Conservation (phyloP, 2,888 invertebrate species). For the Chrysotoxum bicinctum region DNA sequence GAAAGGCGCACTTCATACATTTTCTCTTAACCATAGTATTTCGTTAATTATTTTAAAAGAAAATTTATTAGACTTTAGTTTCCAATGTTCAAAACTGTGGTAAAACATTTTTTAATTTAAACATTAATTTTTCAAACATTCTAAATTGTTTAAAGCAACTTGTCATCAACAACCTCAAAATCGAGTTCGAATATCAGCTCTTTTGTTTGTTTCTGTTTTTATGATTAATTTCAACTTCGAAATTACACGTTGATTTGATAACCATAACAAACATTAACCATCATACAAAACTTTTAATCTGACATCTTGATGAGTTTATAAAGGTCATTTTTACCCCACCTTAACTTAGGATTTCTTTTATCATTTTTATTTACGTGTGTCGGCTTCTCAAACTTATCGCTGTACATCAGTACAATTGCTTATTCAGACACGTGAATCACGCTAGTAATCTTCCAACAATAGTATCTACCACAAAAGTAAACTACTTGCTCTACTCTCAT, state of each 20-base stretch:
- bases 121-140: too few species aligned
- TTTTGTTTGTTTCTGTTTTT: background rate
- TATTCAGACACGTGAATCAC: slow-evolving; percentile 4
- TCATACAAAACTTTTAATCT: background rate
- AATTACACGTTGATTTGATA: too few species aligned
- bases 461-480: background rate
- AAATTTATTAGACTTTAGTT: too few species aligned
- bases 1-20: too few species aligned
- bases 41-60: too few species aligned
- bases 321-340: background rate
- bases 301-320: background rate
- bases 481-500: background rate
- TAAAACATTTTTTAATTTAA: too few species aligned
- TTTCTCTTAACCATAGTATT: too few species aligned
- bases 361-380: background rate
- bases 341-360: background rate
- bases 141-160: too few species aligned
- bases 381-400: background rate
- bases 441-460: slow-evolving; percentile 16
- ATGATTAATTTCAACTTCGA: background rate
- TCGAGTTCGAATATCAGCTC: background rate
- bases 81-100: too few species aligned
- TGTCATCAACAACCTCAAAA: too few species aligned
- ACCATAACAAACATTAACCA: background rate
- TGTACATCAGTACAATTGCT: slow-evolving; percentile 30